Evolutionary conservation across 2,113 vertebrate species (phyloP).

Genomic region (Aptenodytes patagonicus): DNA sequence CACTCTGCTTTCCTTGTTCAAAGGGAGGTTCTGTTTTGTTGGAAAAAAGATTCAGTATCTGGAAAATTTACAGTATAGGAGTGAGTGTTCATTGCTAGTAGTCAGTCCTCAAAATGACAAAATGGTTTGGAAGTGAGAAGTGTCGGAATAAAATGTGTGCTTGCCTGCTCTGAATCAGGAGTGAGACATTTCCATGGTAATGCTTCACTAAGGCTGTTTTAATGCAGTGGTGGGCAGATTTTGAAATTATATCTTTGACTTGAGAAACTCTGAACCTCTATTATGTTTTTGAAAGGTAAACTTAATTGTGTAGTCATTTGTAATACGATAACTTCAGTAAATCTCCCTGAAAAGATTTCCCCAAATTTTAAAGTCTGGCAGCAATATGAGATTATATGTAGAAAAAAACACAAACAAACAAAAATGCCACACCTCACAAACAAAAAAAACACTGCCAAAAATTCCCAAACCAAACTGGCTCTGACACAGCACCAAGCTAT

Average conservation of each 20-base stretch:
- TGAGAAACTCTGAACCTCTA: not conserved
- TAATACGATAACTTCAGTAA: not conserved
- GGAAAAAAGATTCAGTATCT: not conserved
- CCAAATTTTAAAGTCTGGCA: not conserved
- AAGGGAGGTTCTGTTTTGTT: not conserved
- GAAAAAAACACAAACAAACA: not conserved
- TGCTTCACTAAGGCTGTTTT: not conserved
- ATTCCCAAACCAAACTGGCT: not conserved
- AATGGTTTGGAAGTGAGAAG: not conserved
- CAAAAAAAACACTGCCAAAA: not conserved
- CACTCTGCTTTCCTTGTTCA: not conserved
- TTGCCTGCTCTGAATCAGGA: not conserved
- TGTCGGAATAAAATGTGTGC: not conserved
- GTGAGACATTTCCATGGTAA: not conserved
- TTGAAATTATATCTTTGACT: not conserved
- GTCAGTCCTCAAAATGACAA: not conserved
- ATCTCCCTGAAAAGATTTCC: not conserved
- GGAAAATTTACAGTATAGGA: not conserved
- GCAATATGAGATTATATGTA: not conserved
- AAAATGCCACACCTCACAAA: accelerated
- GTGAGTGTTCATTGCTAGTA: not conserved
- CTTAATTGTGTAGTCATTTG: not conserved
- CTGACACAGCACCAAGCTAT: not conserved
- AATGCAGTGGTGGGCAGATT: not conserved
- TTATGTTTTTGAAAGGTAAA: not conserved